phyloP scores from a whole-genome alignment of 2,797 vertebrate genomes.

The Masticophis lateralis region DNA sequence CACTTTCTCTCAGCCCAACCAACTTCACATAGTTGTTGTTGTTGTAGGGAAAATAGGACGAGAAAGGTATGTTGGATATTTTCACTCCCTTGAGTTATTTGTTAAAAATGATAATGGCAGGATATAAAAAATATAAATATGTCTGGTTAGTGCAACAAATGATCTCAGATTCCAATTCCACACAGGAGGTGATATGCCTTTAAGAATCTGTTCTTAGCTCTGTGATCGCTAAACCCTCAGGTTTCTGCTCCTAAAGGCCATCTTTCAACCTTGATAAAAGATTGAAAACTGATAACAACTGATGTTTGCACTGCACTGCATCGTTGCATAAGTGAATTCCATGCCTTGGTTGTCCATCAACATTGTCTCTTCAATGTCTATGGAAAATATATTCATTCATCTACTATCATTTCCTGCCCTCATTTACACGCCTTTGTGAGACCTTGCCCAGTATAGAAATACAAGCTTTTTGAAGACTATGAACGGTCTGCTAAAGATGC shows the following conservation, averaged over 20 bases:
- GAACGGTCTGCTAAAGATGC: slow-evolving; percentile 11
- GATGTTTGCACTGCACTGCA: not conserved
- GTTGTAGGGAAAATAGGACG: not conserved
- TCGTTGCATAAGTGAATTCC: not conserved
- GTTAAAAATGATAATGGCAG: not conserved
- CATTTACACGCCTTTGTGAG: not conserved
- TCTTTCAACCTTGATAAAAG: not conserved
- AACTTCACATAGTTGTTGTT: not conserved
- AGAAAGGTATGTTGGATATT: not conserved
- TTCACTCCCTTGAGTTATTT: not conserved
- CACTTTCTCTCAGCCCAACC: not conserved
- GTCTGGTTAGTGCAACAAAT: not conserved
- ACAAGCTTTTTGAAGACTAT: not conserved
- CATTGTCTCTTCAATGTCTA: not conserved
- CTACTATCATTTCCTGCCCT: not conserved
- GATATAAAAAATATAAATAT: not conserved
- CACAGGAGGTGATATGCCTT: not conserved
- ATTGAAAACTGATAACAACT: not conserved
- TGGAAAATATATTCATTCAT: not conserved
- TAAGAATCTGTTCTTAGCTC: not conserved
- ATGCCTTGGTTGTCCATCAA: not conserved
- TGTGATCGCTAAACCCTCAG: not conserved
- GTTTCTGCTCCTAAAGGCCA: not conserved
- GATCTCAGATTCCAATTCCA: not conserved
- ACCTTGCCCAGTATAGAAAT: slow-evolving; percentile 13